A percentile compares a stretch with the other conserved stretches of the same genome.
phyloP scores from a whole-genome alignment of 1,140 invertebrate species.

The Alviniconcha marisindica region DNA sequence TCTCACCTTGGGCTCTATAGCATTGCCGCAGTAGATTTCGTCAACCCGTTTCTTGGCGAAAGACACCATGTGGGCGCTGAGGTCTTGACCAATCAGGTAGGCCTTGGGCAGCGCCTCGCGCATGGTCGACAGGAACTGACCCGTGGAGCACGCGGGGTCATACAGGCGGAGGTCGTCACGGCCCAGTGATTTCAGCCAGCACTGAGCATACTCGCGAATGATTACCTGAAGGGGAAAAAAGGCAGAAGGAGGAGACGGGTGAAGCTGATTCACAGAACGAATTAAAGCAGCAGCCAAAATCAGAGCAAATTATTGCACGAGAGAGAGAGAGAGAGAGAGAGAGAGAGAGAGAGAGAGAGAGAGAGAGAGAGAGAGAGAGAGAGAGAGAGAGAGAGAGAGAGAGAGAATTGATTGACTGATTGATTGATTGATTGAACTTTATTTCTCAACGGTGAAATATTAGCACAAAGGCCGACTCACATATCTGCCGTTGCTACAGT shows the following conservation, averaged over 20 bases:
- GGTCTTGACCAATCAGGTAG: conserved; percentile 56
- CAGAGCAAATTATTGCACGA: too few species aligned
- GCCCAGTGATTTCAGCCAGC: conserved; percentile 51
- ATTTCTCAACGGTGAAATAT: too few species aligned
- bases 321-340: too few species aligned
- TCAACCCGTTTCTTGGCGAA: conserved; percentile 58
- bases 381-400: too few species aligned
- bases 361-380: conserved; percentile 10
- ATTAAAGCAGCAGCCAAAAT: background rate
- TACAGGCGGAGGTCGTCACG: conserved; percentile 52
- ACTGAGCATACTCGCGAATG: conserved; percentile 51
- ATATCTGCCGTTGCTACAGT: too few species aligned
- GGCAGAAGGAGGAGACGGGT: background rate
- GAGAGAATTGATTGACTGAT: too few species aligned
- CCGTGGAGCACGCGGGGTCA: conserved; percentile 61
- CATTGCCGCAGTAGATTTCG: conserved; percentile 58
- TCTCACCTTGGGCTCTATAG: conserved; percentile 49
- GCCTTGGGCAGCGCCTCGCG: conserved; percentile 46
- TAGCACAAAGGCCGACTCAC: too few species aligned
- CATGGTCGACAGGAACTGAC: conserved; percentile 60
- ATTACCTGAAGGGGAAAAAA: conserved; percentile 29
- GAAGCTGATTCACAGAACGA: background rate
- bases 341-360: conserved; percentile 10
- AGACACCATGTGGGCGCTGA: conserved; percentile 57
- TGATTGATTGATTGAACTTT: too few species aligned